Percentiles rank a stretch among this genome's conserved stretches.
phyloP scores from a whole-genome alignment of 2,113 vertebrate genomes.

The Cyanistes caeruleus region DNA sequence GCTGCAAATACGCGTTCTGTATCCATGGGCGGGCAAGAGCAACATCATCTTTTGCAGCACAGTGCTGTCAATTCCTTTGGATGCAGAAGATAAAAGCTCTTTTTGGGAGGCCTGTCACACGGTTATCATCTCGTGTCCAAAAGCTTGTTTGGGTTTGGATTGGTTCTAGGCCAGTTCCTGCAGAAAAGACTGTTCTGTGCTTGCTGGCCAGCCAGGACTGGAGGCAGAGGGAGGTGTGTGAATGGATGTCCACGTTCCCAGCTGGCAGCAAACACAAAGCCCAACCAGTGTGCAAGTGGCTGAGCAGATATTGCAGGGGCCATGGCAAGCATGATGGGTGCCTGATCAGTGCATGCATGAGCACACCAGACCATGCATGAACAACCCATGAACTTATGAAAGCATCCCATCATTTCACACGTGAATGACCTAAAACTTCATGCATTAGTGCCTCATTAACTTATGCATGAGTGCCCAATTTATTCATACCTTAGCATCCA shows the following conservation, averaged over 20 bases:
- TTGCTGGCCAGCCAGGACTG: not conserved
- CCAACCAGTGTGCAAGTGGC: not conserved
- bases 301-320: not conserved
- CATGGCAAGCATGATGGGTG: rapidly evolving
- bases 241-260: rapidly evolving
- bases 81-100: not conserved
- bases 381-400: not conserved
- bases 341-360: not conserved
- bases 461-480: not conserved
- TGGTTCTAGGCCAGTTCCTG: not conserved
- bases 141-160: not conserved
- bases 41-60: not conserved
- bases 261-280: not conserved
- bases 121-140: not conserved
- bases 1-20: not conserved
- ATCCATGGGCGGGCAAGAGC: not conserved
- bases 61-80: not conserved
- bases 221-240: not conserved
- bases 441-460: not conserved
- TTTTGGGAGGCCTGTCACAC: not conserved
- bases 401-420: not conserved
- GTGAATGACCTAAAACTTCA: not conserved
- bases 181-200: not conserved
- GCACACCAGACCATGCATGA: rapidly evolving
- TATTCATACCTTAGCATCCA: not conserved